These are phyloP conservation scores for Scotopteryx bipunctaria DNA, from an alignment of 2,888 invertebrate genomes.

Conservation along the genomic window DNA sequence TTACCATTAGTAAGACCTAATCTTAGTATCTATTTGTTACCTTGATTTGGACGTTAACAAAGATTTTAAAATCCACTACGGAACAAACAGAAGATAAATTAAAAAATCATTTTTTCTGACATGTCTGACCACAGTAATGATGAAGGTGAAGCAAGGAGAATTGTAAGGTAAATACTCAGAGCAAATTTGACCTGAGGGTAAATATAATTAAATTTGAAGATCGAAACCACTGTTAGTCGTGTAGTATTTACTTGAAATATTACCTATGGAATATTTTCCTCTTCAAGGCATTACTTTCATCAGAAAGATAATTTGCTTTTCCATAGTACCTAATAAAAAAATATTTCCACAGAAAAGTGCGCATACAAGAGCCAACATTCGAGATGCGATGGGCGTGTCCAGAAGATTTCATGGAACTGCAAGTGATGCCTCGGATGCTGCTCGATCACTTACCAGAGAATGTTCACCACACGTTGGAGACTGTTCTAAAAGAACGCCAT, in stretches of 20 bases:
- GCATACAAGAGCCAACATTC: constrained; percentile 85
- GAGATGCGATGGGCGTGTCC: constrained; percentile 92
- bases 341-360: constrained; percentile 79
- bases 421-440: constrained; percentile 93
- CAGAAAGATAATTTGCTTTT: too few relatives aligned
- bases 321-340: too few relatives aligned
- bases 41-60: too few relatives aligned
- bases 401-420: constrained; percentile 91
- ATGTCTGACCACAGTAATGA: constrained; percentile 72
- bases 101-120: constrained; percentile 35
- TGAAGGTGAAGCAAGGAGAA: constrained; percentile 63
- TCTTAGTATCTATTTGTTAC: too few relatives aligned
- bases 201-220: too few relatives aligned
- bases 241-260: too few relatives aligned
- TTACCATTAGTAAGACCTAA: too few relatives aligned
- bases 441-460: constrained; percentile 93
- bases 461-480: constrained; percentile 87
- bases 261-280: too few relatives aligned
- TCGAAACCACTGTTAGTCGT: too few relatives aligned
- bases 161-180: constrained; percentile 10
- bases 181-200: too few relatives aligned
- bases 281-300: too few relatives aligned
- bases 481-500: constrained; percentile 82
- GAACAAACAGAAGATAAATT: neutral
- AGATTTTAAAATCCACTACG: neutral